A percentile compares a stretch with the other conserved stretches of the same genome.
Conservation (phyloP, 2,888 invertebrate genomes). For the Drosophila falleni region DNA sequence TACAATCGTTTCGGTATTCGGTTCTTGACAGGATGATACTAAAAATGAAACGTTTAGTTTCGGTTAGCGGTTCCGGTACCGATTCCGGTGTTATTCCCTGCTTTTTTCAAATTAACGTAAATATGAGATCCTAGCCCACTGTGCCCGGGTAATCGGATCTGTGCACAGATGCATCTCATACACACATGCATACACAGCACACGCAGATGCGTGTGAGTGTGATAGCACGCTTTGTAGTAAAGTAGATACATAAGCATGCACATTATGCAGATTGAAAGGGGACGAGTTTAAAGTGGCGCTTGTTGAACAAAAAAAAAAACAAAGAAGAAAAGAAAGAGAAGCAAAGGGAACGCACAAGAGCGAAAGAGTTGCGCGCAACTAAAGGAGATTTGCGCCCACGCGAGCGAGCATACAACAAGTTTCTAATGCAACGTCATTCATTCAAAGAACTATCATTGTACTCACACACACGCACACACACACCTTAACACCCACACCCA, state of each 20-base stretch:
- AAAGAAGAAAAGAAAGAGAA: conserved; percentile 30
- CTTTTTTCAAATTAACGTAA: not conserved
- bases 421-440: conserved; percentile 72
- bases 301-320: conserved; percentile 58
- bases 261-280: conserved; percentile 69
- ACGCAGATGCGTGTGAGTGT: conserved; percentile 16
- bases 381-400: conserved; percentile 46
- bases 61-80: too few species aligned
- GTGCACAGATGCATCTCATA: conserved; percentile 6
- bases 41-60: too few species aligned
- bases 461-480: conserved; percentile 27
- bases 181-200: conserved; percentile 3
- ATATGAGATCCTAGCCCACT: conserved; percentile 39
- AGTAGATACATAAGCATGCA: conserved; percentile 77
- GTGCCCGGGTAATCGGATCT: conserved; percentile 67
- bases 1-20: too few species aligned
- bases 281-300: conserved; percentile 77
- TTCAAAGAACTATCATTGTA: conserved; percentile 71
- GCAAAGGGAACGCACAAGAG: conserved; percentile 21
- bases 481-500: conserved; percentile 7
- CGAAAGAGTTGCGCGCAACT: conserved; percentile 39
- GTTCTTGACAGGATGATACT: too few species aligned
- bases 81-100: too few species aligned
- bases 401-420: conserved; percentile 63
- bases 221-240: conserved; percentile 66